Evolutionary conservation across 2,797 vertebrate species (phyloP).

Genomic region (Telmatherina bonti): DNA sequence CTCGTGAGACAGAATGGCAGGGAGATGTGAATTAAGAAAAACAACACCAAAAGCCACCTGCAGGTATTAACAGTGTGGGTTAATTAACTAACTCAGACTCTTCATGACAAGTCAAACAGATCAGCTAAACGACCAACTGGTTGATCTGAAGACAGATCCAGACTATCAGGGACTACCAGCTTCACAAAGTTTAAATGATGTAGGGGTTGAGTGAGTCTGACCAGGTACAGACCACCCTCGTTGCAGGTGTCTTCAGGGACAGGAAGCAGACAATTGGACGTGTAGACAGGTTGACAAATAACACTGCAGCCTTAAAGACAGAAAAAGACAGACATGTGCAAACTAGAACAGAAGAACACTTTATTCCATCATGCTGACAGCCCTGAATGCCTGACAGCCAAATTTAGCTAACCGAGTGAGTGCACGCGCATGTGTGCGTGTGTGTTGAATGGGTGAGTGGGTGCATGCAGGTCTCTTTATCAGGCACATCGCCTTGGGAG

Average conservation of each 20-base stretch:
- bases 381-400: not conserved
- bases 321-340: not conserved
- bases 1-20: too few relatives aligned
- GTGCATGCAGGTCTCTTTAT: constrained; percentile 2
- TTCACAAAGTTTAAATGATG: not conserved
- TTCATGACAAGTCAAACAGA: not conserved
- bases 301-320: constrained; percentile 1
- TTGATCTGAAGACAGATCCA: not conserved
- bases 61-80: not conserved
- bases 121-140: not conserved
- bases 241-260: not conserved
- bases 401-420: not conserved
- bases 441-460: not conserved
- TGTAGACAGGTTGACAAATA: not conserved
- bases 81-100: too few relatives aligned
- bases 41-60: too few relatives aligned
- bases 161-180: not conserved
- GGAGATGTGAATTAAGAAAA: too few relatives aligned
- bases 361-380: constrained; percentile 10
- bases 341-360: constrained; percentile 7
- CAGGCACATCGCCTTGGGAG: constrained; percentile 3
- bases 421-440: too few relatives aligned
- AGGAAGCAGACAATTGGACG: not conserved
- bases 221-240: not conserved
- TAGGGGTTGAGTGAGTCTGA: not conserved